phyloP scores from a whole-genome alignment of 1,140 invertebrate genomes.

The Caenorhabditis briggsae region DNA sequence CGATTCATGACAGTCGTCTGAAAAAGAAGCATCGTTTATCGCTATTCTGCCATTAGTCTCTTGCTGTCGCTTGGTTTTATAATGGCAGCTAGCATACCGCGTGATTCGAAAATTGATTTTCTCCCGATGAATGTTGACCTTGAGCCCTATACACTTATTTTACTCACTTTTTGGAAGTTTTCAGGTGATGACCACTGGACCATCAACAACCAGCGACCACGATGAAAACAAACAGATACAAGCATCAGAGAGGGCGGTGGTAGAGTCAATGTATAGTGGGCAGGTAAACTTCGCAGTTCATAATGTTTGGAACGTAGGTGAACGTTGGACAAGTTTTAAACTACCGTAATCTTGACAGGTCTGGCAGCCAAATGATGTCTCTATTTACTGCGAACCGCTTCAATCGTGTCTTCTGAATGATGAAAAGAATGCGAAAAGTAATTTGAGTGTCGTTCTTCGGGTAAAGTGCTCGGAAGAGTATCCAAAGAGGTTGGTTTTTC shows the following conservation, averaged over 20 bases:
- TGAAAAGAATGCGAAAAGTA: neutral
- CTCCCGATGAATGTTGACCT: neutral
- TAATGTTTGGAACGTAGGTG: slow-evolving; percentile 26
- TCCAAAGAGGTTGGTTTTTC: slow-evolving; percentile 18
- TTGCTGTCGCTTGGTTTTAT: slow-evolving; percentile 7
- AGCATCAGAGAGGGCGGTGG: neutral
- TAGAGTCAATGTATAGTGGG: neutral
- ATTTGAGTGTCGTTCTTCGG: slow-evolving; percentile 24
- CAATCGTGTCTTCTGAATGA: slow-evolving; percentile 24
- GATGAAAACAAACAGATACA: slow-evolving; percentile 4
- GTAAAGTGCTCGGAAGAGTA: slow-evolving; percentile 44
- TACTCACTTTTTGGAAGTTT: neutral
- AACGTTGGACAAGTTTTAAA: neutral
- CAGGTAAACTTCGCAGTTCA: neutral
- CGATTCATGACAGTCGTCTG: slow-evolving; percentile 1
- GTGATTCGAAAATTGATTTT: slow-evolving; percentile 21
- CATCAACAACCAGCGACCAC: neutral
- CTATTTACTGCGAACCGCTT: neutral
- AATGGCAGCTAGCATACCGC: neutral
- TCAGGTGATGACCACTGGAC: slow-evolving; percentile 22
- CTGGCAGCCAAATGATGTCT: slow-evolving; percentile 12
- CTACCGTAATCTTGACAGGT: slow-evolving; percentile 27
- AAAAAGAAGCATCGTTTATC: slow-evolving; percentile 1
- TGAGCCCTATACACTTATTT: neutral
- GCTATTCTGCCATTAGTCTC: slow-evolving; percentile 7